Conservation (phyloP, 2,113 vertebrate genomes). For the Perca flavescens region DNA sequence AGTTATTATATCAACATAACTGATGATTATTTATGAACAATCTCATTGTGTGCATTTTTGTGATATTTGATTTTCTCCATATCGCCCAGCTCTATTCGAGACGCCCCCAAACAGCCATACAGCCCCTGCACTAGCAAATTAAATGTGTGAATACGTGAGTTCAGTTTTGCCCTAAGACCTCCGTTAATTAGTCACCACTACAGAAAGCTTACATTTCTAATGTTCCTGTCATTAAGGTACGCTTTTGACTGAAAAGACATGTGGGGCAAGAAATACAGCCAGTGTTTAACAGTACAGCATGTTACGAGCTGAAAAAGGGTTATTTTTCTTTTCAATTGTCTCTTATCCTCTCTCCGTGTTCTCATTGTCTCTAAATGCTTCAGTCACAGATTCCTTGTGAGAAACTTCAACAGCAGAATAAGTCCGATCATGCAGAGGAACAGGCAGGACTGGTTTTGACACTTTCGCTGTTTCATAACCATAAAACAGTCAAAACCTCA, state of each 20-base stretch:
- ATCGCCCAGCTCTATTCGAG: too few relatives aligned
- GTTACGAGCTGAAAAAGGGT: not conserved
- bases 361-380: not conserved
- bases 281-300: not conserved
- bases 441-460: constrained; percentile 39
- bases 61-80: too few relatives aligned
- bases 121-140: too few relatives aligned
- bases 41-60: too few relatives aligned
- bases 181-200: constrained; percentile 12
- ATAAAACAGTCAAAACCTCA: not conserved
- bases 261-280: too few relatives aligned
- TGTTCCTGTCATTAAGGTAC: too few relatives aligned
- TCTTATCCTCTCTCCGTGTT: not conserved
- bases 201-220: not conserved
- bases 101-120: too few relatives aligned
- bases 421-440: constrained; percentile 7
- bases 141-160: not conserved
- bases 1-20: too few relatives aligned
- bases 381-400: not conserved
- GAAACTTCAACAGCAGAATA: not conserved
- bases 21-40: too few relatives aligned
- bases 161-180: not conserved
- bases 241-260: not conserved
- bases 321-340: not conserved
- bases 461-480: not conserved